Conservation (phyloP, 2,113 vertebrate species). For the Sinocyclocheilus rhinocerous region DNA sequence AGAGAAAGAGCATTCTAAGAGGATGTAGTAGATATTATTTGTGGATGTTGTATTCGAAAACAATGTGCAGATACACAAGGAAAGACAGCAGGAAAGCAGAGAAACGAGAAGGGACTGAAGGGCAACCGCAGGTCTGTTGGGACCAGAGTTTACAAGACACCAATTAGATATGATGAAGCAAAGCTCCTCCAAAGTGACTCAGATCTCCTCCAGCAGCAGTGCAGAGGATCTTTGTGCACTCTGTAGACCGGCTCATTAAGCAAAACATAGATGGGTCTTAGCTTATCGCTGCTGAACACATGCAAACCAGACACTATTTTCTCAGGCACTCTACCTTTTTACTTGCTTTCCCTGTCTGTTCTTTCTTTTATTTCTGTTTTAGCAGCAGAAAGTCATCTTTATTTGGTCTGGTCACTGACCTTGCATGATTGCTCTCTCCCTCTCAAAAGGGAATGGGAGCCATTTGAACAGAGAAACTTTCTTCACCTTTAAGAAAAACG, state of each 20-base stretch:
- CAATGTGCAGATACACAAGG: slow-evolving; percentile 23
- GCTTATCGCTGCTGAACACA: slow-evolving; percentile 88
- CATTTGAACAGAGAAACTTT: slow-evolving; percentile 78
- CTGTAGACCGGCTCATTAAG: slow-evolving; percentile 83
- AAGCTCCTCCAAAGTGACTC: slow-evolving; percentile 64
- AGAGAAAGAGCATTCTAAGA: neutral
- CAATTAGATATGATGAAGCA: slow-evolving; percentile 79
- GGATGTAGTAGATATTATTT: slow-evolving; percentile 28
- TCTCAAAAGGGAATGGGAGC: slow-evolving; percentile 65
- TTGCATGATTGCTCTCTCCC: slow-evolving; percentile 18
- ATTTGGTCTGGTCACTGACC: slow-evolving; percentile 8
- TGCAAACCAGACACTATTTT: slow-evolving; percentile 64
- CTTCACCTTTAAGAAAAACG: slow-evolving; percentile 81
- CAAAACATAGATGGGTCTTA: slow-evolving; percentile 76
- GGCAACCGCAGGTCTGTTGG: slow-evolving; percentile 64
- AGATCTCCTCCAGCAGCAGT: slow-evolving; percentile 68
- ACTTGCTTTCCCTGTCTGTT: slow-evolving; percentile 6
- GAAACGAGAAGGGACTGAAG: slow-evolving; percentile 22
- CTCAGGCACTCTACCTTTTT: slow-evolving; percentile 30
- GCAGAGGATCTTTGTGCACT: slow-evolving; percentile 63
- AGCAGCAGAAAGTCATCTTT: slow-evolving; percentile 11
- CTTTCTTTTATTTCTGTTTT: slow-evolving; percentile 31
- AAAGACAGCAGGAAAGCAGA: neutral
- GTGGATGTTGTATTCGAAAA: slow-evolving; percentile 35
- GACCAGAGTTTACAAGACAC: slow-evolving; percentile 71